phyloP scores from a whole-genome alignment of 2,113 vertebrate species.

The Ciconia maguari region DNA sequence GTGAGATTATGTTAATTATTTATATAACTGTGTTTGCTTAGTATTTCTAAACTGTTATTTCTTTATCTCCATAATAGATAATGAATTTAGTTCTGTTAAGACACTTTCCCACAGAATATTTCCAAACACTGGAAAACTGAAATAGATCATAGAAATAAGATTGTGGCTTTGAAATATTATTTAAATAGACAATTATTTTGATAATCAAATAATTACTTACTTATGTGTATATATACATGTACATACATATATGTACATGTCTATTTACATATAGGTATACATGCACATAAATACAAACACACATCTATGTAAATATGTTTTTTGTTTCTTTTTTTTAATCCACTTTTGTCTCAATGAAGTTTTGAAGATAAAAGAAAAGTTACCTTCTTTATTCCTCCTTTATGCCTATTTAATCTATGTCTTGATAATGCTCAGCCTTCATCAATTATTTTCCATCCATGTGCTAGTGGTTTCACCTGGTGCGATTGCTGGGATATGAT shows the following conservation, averaged over 20 bases:
- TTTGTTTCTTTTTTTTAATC: background rate
- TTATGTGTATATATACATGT: background rate
- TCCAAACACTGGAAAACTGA: background rate
- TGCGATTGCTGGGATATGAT: background rate
- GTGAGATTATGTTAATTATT: background rate
- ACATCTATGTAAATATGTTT: accelerated
- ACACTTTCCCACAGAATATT: background rate
- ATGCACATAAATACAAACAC: background rate
- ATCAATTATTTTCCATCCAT: background rate
- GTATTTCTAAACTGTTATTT: background rate
- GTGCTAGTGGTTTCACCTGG: background rate
- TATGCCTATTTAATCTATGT: background rate
- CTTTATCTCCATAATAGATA: background rate
- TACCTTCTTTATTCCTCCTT: background rate
- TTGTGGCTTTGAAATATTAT: background rate
- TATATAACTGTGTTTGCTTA: background rate
- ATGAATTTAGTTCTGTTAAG: background rate
- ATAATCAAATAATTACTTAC: background rate
- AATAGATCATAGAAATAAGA: background rate
- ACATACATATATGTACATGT: background rate
- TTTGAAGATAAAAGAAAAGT: background rate
- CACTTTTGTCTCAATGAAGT: background rate
- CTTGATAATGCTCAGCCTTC: background rate
- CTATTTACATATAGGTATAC: background rate
- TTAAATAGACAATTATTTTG: background rate